Base-by-base conservation (phyloP, 1,140 invertebrate species). In the Microplitis mediator region DNA sequence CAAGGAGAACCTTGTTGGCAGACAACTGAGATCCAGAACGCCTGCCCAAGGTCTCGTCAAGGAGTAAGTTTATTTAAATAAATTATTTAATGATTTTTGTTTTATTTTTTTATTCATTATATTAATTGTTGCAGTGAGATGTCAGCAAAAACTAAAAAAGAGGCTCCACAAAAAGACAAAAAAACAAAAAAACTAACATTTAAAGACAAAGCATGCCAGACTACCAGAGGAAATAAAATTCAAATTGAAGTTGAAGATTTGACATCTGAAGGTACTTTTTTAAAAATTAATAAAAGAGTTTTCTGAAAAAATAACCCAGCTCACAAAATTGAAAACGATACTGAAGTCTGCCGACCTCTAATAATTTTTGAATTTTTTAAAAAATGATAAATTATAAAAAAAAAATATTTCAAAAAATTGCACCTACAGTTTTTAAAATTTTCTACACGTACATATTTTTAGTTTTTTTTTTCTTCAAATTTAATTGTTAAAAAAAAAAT, bases 1-100 rank as follows among this genome's bases (percentile, higher is more conserved):
- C 75, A 90, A 89, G 77, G 91, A 92, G 83, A 92, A 92, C 80
- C 86, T 92, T 74, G 90, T 91, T 78, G 90, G 85, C 56, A 82
- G 86, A 67, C 77, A 74, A 11, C 68, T 85, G 2, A 82, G 81
- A 68, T 82, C 82, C 45, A 74, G 77, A 16, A 39, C 73, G 6
- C 69, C 74, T 35, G 64, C 16, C 14, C 79, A 86, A 77, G 77
- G 71, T 23, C 52, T 11, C 54, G 4, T 77, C 64, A 82, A 85
- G 77, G 79, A 80, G 85, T 85, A 75, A 81, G 78, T 77, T 72
- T 34, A 4, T 32, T 36, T 14, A n/a, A 4, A n/a, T 13, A 69
- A 56, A 58, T 32, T 39, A 36, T 11, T 69, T 66, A 13, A 61
- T 11, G 35, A 70, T 50, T 9, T 32, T 74, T 23, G 58, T 14